Percentiles rank a stretch among this genome's conserved stretches.
phyloP scores from a whole-genome alignment of 2,113 vertebrate genomes.

The Python bivittatus region DNA sequence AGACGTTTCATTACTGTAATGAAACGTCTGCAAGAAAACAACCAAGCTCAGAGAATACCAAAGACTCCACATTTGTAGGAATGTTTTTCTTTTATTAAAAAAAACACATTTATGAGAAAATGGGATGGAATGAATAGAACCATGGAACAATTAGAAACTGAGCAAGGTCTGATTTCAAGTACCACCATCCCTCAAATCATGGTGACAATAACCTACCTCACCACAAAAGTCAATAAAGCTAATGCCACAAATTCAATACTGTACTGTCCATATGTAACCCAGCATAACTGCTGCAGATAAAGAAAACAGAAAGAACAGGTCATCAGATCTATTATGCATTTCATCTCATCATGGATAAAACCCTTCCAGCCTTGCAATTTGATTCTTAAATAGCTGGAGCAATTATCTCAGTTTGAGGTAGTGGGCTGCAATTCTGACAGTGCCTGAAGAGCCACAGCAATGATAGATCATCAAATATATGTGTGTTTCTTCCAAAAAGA shows the following conservation, averaged over 20 bases:
- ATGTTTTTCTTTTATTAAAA: not conserved
- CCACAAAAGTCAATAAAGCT: not conserved
- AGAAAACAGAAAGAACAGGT: not conserved
- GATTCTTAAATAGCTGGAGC: conserved; percentile 14
- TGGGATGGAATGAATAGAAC: not conserved
- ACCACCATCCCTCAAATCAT: not conserved
- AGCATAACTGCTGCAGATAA: not conserved
- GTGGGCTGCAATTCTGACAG: not conserved
- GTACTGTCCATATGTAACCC: not conserved
- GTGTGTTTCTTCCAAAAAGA: conserved; percentile 23
- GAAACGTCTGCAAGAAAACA: too few species aligned
- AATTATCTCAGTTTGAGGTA: not conserved
- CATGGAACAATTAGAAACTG: not conserved
- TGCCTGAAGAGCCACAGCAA: not conserved
- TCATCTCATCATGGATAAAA: conserved; percentile 6
- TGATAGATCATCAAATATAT: conserved; percentile 4
- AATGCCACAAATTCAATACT: not conserved
- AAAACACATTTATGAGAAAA: not conserved
- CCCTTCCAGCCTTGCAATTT: not conserved
- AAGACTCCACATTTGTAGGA: too few species aligned
- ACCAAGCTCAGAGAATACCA: too few species aligned
- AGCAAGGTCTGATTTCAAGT: too few species aligned
- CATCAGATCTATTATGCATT: not conserved
- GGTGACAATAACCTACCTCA: not conserved
- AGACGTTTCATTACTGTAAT: too few species aligned